phyloP scores from a whole-genome alignment of 2,797 vertebrate genomes.

The Sebastes ruberrimus region DNA sequence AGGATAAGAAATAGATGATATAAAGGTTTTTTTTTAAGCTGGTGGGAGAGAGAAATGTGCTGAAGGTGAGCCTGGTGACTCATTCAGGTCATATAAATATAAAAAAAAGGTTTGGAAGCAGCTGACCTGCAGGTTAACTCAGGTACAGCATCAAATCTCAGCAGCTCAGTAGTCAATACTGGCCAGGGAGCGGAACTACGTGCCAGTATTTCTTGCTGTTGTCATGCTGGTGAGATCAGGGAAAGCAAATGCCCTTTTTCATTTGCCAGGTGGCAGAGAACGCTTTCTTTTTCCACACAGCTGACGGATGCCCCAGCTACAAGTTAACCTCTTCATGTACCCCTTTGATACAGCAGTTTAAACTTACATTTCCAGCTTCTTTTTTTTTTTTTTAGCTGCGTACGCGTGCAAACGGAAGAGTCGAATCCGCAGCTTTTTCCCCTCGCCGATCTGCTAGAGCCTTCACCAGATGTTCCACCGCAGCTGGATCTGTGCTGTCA shows the following conservation, averaged over 20 bases:
- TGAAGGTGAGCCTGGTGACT: slow-evolving; percentile 13
- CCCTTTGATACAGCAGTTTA: slow-evolving; percentile 15
- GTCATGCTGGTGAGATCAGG: slow-evolving; percentile 34
- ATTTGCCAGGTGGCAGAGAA: slow-evolving; percentile 53
- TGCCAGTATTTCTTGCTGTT: slow-evolving; percentile 42
- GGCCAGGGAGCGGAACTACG: slow-evolving; percentile 22
- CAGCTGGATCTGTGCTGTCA: slow-evolving; percentile 75
- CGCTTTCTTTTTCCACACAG: slow-evolving; percentile 6
- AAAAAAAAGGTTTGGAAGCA: slow-evolving; percentile 15
- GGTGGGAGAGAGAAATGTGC: not conserved
- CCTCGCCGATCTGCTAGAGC: slow-evolving; percentile 6
- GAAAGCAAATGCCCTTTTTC: slow-evolving; percentile 48
- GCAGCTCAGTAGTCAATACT: slow-evolving; percentile 40
- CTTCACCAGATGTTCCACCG: slow-evolving; percentile 73
- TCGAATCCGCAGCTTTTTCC: slow-evolving; percentile 12
- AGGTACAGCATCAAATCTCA: slow-evolving; percentile 41
- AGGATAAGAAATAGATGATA: not conserved
- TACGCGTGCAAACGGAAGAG: not conserved
- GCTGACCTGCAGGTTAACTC: slow-evolving; percentile 39
- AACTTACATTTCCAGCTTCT: not conserved
- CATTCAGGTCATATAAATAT: slow-evolving; percentile 17
- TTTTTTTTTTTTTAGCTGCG: not conserved
- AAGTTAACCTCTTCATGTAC: slow-evolving; percentile 27
- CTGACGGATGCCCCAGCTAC: slow-evolving; percentile 14
- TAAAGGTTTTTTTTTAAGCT: not conserved